Percentiles rank a stretch among this genome's conserved stretches.
Evolutionary conservation across 2,888 invertebrate genomes (phyloP).

Genomic region (Caenorhabditis parvicauda): DNA sequence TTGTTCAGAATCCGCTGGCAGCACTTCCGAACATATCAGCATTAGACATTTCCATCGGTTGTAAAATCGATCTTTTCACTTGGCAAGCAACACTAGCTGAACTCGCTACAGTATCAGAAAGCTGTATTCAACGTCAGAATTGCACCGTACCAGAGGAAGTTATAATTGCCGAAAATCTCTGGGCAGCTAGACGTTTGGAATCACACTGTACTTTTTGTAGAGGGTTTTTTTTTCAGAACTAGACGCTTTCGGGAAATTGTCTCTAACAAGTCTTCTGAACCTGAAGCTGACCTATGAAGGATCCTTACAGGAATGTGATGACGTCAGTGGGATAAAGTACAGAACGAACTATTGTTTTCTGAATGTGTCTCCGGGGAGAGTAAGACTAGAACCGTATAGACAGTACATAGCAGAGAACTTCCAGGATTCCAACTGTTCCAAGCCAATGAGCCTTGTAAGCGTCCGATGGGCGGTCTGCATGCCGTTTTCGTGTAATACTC

Average conservation of each 20-base stretch:
- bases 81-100: too few species aligned
- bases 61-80: too few species aligned
- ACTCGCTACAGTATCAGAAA: slow-evolving; percentile 8
- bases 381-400: neutral
- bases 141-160: slow-evolving; percentile 11
- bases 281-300: slow-evolving; percentile 16
- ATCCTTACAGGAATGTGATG: slow-evolving; percentile 13
- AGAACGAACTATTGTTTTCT: slow-evolving; percentile 19
- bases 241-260: slow-evolving; percentile 19
- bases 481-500: slow-evolving; percentile 1
- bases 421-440: too few species aligned
- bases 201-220: too few species aligned
- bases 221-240: slow-evolving; percentile 24
- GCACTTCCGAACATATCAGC: too few species aligned
- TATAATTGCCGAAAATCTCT: slow-evolving; percentile 11
- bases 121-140: slow-evolving; percentile 8
- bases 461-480: slow-evolving; percentile 6
- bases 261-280: slow-evolving; percentile 15
- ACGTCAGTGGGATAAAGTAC: slow-evolving; percentile 16
- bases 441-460: too few species aligned
- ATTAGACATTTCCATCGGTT: too few species aligned
- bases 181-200: slow-evolving; percentile 16
- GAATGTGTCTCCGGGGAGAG: slow-evolving; percentile 3
- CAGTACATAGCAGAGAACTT: too few species aligned
- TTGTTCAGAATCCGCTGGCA: too few species aligned